Base-by-base conservation (phyloP, 2,888 invertebrate genomes). In the Cynaeus angustus region DNA sequence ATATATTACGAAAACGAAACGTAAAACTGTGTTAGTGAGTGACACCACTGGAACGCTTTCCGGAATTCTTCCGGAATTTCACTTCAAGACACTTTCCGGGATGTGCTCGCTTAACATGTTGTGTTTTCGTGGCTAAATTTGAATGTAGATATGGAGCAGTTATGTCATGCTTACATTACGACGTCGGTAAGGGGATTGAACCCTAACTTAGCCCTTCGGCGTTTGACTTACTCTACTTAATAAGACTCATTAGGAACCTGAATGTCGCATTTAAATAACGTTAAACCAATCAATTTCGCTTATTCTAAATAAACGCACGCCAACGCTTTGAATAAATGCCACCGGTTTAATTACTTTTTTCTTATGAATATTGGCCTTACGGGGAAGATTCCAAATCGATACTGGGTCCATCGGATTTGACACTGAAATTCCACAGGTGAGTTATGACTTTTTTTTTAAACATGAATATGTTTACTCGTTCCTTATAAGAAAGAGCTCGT, bases 121-220 rank as follows among this genome's bases (percentile, higher is more conserved):
- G 64, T 45, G 30, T 64, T 71, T 62, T 38, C 46, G 65, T 52
- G 45, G 28, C 52, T 33, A 59, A 70, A 65, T 59, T 66, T 50
- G 21, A 66, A 59, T 62, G 67, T 38, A 59, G 52, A 66, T 58
- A 53, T 67, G 64, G 71, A 68, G 52, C 67, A 67, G 67, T 67
- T 62, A 71, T 68, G 71, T 64, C 71, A 68, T 64, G 70, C 53
- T 59, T 58, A 37, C 53, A 59, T 52, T 70, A 45, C 53, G 55
- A 64, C 21, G 28, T 28, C 48, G 16, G 43, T 56, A 50, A 56
- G 68, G 68, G 62, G 56, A 53, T 68, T 68, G 67, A 59, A 67
- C 67, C 52, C 59, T 58, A 33, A 38, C n/a, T 66, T 16, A 26
- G 61, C 52, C 67, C 61, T 61, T 67, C 58, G 59, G 66, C 66